Conservation (phyloP, 2,797 vertebrate species). For the Clangula hyemalis region DNA sequence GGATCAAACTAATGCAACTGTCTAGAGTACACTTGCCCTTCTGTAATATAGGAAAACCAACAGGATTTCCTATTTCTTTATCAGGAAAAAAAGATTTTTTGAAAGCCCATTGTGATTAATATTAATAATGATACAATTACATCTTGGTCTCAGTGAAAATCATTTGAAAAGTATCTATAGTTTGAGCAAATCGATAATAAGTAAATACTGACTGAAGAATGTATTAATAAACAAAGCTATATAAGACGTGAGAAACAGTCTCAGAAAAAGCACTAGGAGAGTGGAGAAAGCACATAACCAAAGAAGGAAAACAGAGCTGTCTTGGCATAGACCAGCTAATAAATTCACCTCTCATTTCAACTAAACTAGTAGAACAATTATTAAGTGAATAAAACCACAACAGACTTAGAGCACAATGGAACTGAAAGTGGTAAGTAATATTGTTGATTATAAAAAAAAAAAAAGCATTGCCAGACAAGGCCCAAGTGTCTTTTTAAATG, state of each 20-base stretch:
- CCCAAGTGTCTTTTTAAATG: neutral
- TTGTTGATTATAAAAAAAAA: neutral
- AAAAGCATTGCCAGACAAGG: neutral
- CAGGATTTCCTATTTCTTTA: neutral
- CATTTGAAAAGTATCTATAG: neutral
- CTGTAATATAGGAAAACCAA: neutral
- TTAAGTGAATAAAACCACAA: neutral
- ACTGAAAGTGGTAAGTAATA: neutral
- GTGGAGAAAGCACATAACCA: neutral
- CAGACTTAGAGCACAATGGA: neutral
- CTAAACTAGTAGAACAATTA: neutral
- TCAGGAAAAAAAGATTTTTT: neutral
- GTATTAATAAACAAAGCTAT: neutral
- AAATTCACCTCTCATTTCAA: neutral
- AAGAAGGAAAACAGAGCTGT: slow-evolving; percentile 11
- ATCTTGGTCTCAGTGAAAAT: neutral
- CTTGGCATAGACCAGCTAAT: neutral
- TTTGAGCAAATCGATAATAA: neutral
- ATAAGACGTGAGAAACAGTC: neutral
- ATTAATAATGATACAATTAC: neutral
- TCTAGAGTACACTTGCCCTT: neutral
- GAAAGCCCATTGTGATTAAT: neutral
- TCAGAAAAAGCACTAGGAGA: neutral
- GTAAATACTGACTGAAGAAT: neutral
- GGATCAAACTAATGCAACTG: neutral